Percentiles rank a stretch among this genome's conserved stretches.
phyloP scores from a whole-genome alignment of 1,140 invertebrate genomes.

The Frieseomelitta varia region DNA sequence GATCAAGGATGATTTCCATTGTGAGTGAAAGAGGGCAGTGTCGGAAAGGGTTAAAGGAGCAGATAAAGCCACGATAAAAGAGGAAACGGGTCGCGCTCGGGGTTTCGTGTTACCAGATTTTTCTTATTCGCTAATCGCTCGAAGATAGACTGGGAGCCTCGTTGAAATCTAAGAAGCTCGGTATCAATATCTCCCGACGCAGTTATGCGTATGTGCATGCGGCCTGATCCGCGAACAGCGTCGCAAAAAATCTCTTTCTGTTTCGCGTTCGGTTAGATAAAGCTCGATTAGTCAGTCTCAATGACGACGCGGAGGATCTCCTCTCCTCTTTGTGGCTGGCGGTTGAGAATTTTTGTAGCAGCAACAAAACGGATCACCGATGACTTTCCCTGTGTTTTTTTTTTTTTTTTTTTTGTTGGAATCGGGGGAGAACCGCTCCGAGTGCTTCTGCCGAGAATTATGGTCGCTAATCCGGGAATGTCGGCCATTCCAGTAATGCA shows the following conservation, averaged over 20 bases:
- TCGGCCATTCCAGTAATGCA: conserved; percentile 48
- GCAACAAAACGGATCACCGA: conserved; percentile 18
- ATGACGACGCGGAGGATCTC: background rate
- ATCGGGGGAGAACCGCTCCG: conserved; percentile 40
- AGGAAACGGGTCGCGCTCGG: conserved; percentile 4
- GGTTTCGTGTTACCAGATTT: conserved; percentile 59
- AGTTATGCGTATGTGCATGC: conserved; percentile 2
- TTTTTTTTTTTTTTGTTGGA: conserved; percentile 44
- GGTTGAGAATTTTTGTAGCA: conserved; percentile 35
- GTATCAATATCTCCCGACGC: conserved; percentile 37
- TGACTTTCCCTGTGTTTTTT: conserved; percentile 26
- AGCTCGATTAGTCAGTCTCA: background rate
- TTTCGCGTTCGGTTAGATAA: conserved; percentile 13
- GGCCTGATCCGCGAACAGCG: background rate
- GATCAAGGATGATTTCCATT: background rate
- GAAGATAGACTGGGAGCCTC: conserved; percentile 48
- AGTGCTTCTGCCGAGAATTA: conserved; percentile 63
- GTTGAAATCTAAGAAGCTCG: conserved; percentile 53
- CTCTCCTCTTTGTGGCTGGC: background rate
- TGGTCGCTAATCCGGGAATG: conserved; percentile 71
- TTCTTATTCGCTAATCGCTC: conserved; percentile 68
- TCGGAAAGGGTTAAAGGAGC: background rate
- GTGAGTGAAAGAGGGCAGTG: background rate
- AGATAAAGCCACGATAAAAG: conserved; percentile 46
- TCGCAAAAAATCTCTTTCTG: background rate